These are phyloP conservation scores for Lindbergichthys nudifrons DNA, from an alignment of 2,797 vertebrate genomes.

Conservation along the genomic window DNA sequence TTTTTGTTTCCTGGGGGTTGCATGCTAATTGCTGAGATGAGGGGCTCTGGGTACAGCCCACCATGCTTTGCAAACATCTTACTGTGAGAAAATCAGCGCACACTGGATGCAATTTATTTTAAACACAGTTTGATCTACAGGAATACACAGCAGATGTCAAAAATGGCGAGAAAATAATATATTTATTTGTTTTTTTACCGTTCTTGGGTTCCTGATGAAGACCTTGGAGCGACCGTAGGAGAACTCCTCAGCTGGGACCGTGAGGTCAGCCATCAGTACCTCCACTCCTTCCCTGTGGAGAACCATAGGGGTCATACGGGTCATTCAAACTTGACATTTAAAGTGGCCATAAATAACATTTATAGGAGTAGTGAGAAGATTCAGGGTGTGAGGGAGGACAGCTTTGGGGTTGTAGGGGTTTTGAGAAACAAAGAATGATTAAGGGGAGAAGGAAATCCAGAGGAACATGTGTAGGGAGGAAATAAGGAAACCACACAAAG, in stretches of 20 bases:
- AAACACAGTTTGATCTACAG: conserved; percentile 25
- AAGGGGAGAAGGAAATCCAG: conserved; percentile 6
- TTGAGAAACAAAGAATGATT: not conserved
- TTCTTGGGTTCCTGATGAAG: conserved; percentile 99
- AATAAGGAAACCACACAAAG: conserved; percentile 39
- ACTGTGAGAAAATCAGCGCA: conserved; percentile 66
- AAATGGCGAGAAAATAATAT: not conserved
- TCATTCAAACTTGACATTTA: conserved; percentile 31
- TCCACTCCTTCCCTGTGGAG: conserved; percentile 92
- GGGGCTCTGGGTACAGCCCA: conserved; percentile 64
- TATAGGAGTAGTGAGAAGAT: not conserved
- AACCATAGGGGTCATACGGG: conserved; percentile 48
- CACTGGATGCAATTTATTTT: conserved; percentile 28
- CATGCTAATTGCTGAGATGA: conserved; percentile 76
- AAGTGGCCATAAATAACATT: conserved; percentile 31
- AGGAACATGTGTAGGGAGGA: conserved; percentile 14
- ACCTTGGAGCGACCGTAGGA: conserved; percentile 97
- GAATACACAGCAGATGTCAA: conserved; percentile 31
- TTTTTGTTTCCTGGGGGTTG: conserved; percentile 52
- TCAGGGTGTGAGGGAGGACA: not conserved
- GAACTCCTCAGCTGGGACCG: conserved; percentile 91
- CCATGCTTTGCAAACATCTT: conserved; percentile 72
- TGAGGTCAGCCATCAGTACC: conserved; percentile 90
- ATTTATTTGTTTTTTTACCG: conserved; percentile 79
- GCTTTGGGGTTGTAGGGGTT: not conserved